These are phyloP conservation scores for Portunus trituberculatus DNA, from an alignment of 1,140 invertebrate genomes.

Conservation along the genomic window DNA sequence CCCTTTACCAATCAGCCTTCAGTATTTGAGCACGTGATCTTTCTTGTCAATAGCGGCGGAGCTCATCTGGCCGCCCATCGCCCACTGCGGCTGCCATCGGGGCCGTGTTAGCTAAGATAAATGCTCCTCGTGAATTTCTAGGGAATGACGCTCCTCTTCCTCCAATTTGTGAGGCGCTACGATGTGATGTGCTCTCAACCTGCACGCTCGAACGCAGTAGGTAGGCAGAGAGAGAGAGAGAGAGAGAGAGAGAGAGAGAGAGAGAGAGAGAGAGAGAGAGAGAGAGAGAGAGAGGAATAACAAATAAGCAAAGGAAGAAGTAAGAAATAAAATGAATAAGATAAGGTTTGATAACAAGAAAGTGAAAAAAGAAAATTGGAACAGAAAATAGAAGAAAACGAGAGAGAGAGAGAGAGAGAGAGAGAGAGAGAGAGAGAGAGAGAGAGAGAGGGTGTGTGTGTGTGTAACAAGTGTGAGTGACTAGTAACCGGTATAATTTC, in stretches of 20 bases:
- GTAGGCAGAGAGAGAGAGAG: not conserved
- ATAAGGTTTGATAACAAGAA: not conserved
- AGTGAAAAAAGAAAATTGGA: not conserved
- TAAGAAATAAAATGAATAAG: not conserved
- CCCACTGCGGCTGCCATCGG: too few relatives aligned
- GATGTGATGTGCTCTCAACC: too few relatives aligned
- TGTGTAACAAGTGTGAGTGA: not conserved
- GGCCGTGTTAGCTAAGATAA: too few relatives aligned
- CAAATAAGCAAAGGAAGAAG: not conserved
- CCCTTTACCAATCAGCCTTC: too few relatives aligned
- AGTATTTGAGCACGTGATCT: too few relatives aligned
- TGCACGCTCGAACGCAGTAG: not conserved
- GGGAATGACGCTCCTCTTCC: too few relatives aligned
- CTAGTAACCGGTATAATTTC: not conserved
- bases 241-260: conserved; percentile 20
- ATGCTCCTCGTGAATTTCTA: too few relatives aligned
- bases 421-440: conserved; percentile 38
- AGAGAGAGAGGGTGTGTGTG: conserved; percentile 4
- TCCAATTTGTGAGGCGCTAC: too few relatives aligned
- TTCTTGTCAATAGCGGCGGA: too few relatives aligned
- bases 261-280: not conserved
- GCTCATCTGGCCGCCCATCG: too few relatives aligned
- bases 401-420: conserved; percentile 38
- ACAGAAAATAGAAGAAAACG: not conserved
- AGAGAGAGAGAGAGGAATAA: not conserved